Base-by-base conservation (phyloP, 2,113 vertebrate species). In the Taurulus bubalis region DNA sequence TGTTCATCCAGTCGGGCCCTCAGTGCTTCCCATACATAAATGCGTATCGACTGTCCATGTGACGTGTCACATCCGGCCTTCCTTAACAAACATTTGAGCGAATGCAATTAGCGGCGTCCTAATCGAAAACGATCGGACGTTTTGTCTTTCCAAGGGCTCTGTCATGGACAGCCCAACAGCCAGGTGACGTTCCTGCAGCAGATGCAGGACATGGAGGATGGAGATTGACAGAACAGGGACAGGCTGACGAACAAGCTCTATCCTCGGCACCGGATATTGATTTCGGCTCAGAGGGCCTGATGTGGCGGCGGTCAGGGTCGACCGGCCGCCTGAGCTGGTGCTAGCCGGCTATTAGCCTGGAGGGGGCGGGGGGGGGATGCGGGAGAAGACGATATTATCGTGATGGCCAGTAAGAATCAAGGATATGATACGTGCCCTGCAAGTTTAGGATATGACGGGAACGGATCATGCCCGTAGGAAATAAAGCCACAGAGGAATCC, bases 161-260 rank as follows among this genome's bases (percentile, higher is more conserved):
- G 76, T 81, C 77, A 75, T 59, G 77, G 90, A 66, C 87, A 67
- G 68, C 26, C 56, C 70, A 65, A 82, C 51, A n/a, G 68, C 63
- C 75, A 36, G 72, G 67, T 80, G 75, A 58, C n/a, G 66, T 85
- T 56, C 70, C 74, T 63, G 79, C 79, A 74, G 81, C 76, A 77
- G 82, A 86, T 65, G 53, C 84, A 90, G 82, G 74, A 75, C 82
- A 83, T 66, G 56, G 64, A 80, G 84, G 56, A 80, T 79, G 77
- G 67, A 88, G 88, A 93, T 76, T 91, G 93, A 91, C 92, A 89
- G 90, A 79, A 88, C 90, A 89, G 89, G 91, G 90, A 83, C 90
- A 63, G 47, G 47, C 75, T 91, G 87, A 93, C 90, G 91, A 93
- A 93, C 90, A 90, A 82, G 80, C 86, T 89, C 84, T 70, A 75